phyloP scores from a whole-genome alignment of 2,888 invertebrate genomes.

The Tenthredo mesomela region DNA sequence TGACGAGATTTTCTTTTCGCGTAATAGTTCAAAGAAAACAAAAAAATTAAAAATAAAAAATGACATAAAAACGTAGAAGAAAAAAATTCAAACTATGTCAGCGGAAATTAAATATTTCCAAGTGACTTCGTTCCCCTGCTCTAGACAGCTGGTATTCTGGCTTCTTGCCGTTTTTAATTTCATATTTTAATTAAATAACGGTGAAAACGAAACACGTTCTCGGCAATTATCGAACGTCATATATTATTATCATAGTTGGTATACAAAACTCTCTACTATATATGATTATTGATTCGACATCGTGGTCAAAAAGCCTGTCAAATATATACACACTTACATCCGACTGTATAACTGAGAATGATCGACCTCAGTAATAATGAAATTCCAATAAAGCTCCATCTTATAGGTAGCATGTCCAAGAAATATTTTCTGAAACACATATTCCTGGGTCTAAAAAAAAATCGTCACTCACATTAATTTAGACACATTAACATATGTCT shows the following conservation, averaged over 20 bases:
- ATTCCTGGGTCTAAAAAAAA: no score
- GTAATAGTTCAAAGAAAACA: background rate
- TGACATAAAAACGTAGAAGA: background rate
- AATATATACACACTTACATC: background rate
- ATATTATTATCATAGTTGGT: background rate
- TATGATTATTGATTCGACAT: background rate
- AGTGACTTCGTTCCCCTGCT: slow-evolving; percentile 38
- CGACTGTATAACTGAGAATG: background rate
- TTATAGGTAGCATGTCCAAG: no score
- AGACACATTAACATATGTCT: no score
- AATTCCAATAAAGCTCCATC: no score
- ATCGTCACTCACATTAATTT: background rate
- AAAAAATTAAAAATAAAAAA: background rate
- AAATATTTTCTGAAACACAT: no score
- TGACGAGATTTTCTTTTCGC: background rate
- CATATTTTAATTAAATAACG: slow-evolving; percentile 18
- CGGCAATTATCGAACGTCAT: background rate
- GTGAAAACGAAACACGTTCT: slow-evolving; percentile 16
- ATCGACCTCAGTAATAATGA: background rate
- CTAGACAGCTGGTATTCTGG: slow-evolving; percentile 3
- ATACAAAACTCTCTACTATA: background rate
- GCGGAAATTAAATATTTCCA: slow-evolving; percentile 59
- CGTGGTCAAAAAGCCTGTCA: background rate
- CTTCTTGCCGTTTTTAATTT: slow-evolving; percentile 35
- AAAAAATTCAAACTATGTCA: slow-evolving; percentile 12